Percentiles rank a stretch among this genome's conserved stretches.
phyloP scores from a whole-genome alignment of 2,797 vertebrate species.

The Sylvilagus floridanus region DNA sequence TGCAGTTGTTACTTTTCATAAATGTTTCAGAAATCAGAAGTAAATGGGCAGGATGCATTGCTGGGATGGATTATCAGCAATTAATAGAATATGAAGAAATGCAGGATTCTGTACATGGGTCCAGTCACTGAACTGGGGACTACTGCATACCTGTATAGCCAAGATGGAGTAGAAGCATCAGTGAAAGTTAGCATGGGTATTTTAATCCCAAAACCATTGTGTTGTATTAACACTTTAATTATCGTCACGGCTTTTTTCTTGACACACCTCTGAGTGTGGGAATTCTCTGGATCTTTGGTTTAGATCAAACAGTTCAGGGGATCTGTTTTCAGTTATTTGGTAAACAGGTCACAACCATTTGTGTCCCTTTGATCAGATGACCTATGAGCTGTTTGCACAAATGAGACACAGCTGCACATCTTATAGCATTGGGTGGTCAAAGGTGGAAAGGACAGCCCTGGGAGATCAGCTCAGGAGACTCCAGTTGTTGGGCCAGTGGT shows the following conservation, averaged over 20 bases:
- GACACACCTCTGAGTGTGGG: not conserved
- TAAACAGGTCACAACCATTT: not conserved
- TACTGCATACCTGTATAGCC: not conserved
- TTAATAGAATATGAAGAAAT: not conserved
- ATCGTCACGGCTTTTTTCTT: not conserved
- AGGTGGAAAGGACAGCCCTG: not conserved
- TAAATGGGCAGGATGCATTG: not conserved
- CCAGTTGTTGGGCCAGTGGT: not conserved
- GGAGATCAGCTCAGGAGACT: slow-evolving; percentile 19
- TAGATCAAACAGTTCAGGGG: not conserved
- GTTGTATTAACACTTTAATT: not conserved
- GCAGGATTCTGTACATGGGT: not conserved
- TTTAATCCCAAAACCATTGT: not conserved
- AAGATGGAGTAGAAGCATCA: not conserved
- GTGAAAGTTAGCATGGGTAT: not conserved
- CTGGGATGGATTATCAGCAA: not conserved
- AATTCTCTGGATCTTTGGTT: not conserved
- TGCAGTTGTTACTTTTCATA: not conserved
- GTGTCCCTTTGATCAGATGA: not conserved
- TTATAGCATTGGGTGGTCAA: not conserved
- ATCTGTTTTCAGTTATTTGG: not conserved
- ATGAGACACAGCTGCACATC: not conserved
- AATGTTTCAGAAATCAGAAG: slow-evolving; percentile 1
- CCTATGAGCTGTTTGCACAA: not conserved
- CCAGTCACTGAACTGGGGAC: not conserved